Evolutionary conservation across 1,140 invertebrate species (phyloP), one percentile per base, ranked within the genome.

Genomic region (Panagrolaimus sp.): DNA sequence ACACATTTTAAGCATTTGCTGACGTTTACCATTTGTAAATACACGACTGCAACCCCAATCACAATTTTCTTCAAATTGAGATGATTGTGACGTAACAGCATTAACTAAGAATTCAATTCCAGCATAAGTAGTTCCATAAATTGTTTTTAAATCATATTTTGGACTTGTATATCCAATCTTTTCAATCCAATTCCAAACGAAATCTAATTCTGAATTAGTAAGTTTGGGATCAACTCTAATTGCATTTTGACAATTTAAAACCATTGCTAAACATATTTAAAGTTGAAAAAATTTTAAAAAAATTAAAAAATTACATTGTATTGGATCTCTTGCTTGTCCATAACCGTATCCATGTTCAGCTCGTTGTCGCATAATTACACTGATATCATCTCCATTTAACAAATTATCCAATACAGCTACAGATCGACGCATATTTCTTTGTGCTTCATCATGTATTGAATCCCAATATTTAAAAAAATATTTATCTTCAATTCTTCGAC

Each of bases 1-100:
- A 27, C 20, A 25, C 51, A 57, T 57, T 20, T 20, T 57, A 20
- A 57, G n/a, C 51, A 57, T 57, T 27, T 57, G 51, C 20, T 57
- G 51, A n/a, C 51, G 51, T 16, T 25, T 20, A 16, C 27, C n/a
- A 27, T 57, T 57, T 9, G 51, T 57, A 57, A 57, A 57, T 25
- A 57, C 51, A n/a, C 51, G 51, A 57, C 51, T 57, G 51, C 51
- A 25, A 27, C 51, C 51, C 51, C 51, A 57, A 57, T 57, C 51
- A 16, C 51, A 57, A 57, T 57, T 27, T 57, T 57, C 51, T 27
- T 57, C 51, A 16, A n/a, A 25, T 27, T 57, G 51, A 11, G 51
- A 57, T 11, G 51, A 57, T 16, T 57, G 20, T 1, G 51, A 57
- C 14, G 27, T 16, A 27, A 57, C 51, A 57, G 13, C 2, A 5